These are phyloP conservation scores for Phoebastria nigripes DNA, from an alignment of 2,797 vertebrate species.

Conservation along the genomic window DNA sequence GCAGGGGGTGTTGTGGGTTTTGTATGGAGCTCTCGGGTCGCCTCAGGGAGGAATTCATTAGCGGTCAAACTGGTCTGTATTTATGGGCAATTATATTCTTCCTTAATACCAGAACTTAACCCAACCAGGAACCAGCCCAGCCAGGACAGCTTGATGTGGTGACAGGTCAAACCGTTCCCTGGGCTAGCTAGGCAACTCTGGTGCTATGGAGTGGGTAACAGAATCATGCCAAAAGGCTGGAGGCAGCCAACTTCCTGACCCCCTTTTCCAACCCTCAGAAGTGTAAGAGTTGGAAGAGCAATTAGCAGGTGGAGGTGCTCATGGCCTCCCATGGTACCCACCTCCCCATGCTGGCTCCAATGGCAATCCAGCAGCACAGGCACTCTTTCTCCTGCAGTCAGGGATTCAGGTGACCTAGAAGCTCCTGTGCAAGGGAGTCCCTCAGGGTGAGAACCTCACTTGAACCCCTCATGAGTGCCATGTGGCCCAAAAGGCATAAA, in stretches of 20 bases:
- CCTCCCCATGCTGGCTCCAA: not conserved
- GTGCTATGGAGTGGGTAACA: rapidly evolving
- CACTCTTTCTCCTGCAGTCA: not conserved
- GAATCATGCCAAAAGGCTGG: not conserved
- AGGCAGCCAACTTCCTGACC: not conserved
- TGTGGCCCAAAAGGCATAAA: not conserved
- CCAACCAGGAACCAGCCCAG: not conserved
- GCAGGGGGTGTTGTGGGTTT: not conserved
- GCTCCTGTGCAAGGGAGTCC: not conserved
- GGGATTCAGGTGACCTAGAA: not conserved
- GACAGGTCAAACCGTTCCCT: not conserved
- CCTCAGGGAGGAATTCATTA: not conserved
- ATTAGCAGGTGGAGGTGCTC: not conserved
- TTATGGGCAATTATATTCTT: not conserved
- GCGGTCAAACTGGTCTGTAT: not conserved
- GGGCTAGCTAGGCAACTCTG: not conserved
- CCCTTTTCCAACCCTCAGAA: not conserved
- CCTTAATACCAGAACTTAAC: not conserved
- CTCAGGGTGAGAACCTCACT: not conserved
- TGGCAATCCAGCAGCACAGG: not conserved
- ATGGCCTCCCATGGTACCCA: not conserved
- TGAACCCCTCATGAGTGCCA: not conserved
- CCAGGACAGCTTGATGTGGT: not conserved
- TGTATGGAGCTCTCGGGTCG: not conserved
- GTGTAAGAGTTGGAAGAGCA: not conserved